Evolutionary conservation across 2,113 vertebrate species (phyloP), one percentile per base, ranked within the genome.

Genomic region (Oryzias javanicus): DNA sequence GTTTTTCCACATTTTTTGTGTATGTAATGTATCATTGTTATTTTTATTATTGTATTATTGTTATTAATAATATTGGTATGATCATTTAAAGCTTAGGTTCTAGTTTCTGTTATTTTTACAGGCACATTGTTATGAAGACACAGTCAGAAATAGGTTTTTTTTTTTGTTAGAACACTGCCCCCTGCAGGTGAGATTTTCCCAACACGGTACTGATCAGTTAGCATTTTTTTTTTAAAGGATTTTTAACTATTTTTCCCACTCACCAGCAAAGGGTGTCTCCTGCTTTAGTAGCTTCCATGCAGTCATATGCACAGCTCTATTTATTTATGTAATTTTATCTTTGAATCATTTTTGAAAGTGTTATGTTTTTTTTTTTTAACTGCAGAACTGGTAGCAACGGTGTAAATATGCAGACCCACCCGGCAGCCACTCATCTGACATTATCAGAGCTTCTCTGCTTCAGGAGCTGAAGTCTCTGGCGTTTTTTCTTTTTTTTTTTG

Each of bases 21-120:
- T 92, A 91, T 90, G 89, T 92, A 91, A 88, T 91, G 83, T 92
- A 90, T 90, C 87, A 90, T 89, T 89, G 85, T 82, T 89, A 80
- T 91, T 91, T 88, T 91, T 84, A 81, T 84, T 86, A 80, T 89
- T 86, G 70, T 86, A 80, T 83, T 84, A 80, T 90, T 89, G 64
- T 86, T 87, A 88, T 89, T 88, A 89, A 90, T 89, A 70, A 85
- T 89, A 88, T 86, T 91, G 82, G 67, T 87, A 82, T 88, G 77
- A 83, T 85, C 46, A 72, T 84, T 78, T 89, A 82, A 77, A 80
- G 58, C 58, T 78, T 83, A 71, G 76, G 69, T 72, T 87, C 50
- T 74, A 63, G 74, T 83, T 84, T 81, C 27, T 85, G 66, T 70
- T 65, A 53, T 88, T 73, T 79, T 67, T 79, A 87, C 72, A 81